Conservation (phyloP, 64 coral and sea anemone genomes). For the Montipora foliosa region DNA sequence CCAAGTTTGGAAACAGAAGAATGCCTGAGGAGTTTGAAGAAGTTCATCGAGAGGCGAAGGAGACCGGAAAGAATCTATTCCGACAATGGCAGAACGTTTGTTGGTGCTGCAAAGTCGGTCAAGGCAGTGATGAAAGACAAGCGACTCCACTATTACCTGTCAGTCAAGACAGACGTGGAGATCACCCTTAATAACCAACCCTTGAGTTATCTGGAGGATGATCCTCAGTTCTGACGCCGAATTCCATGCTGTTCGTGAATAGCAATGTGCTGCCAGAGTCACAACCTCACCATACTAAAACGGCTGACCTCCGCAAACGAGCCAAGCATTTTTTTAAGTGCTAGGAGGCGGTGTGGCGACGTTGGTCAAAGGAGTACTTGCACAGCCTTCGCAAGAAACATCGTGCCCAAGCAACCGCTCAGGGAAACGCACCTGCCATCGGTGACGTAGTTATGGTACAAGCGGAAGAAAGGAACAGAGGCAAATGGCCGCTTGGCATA, state of each 20-base stretch:
- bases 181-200: no score
- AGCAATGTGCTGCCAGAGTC: no score
- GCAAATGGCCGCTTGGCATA: constrained; percentile 59
- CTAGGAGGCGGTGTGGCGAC: background rate
- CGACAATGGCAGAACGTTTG: constrained; percentile 26
- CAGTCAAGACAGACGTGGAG: background rate
- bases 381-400: background rate
- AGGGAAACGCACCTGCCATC: no score
- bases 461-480: constrained; percentile 51
- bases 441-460: constrained; percentile 64
- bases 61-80: constrained; percentile 13
- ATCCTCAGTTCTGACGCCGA: background rate
- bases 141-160: constrained; percentile 5
- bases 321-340: no score
- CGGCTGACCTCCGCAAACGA: no score
- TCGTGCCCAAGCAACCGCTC: background rate
- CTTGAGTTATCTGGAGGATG: background rate
- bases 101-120: constrained; percentile 45
- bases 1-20: constrained; percentile 28
- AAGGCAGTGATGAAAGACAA: constrained; percentile 22
- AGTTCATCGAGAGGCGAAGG: background rate
- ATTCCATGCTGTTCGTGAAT: constrained; percentile 26
- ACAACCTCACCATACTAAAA: no score
- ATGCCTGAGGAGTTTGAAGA: constrained; percentile 24
- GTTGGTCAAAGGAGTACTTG: background rate